phyloP scores from a whole-genome alignment of 2,888 invertebrate species.

The Carterocephalus palaemon region DNA sequence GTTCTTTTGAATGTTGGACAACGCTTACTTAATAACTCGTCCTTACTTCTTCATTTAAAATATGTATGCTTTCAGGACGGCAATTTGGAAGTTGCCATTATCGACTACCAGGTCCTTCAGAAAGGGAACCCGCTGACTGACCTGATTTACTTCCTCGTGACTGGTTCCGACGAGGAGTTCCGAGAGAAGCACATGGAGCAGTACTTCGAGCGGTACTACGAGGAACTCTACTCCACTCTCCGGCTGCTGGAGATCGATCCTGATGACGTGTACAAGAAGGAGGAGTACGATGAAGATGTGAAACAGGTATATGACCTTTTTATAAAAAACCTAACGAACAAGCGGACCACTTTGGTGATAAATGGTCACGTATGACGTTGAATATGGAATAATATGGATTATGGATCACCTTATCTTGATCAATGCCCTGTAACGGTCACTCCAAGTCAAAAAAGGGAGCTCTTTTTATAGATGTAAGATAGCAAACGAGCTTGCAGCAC shows the following conservation, averaged over 20 bases:
- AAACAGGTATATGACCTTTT: slow-evolving; percentile 34
- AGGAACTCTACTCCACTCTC: slow-evolving; percentile 33
- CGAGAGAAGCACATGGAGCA: slow-evolving; percentile 33
- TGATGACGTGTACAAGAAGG: slow-evolving; percentile 33
- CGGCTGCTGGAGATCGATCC: slow-evolving; percentile 33
- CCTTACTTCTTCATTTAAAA: no score
- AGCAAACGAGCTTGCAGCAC: no score
- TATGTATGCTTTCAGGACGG: slow-evolving; percentile 42
- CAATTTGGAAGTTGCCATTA: slow-evolving; percentile 29
- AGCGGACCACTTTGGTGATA: no score
- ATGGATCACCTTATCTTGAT: no score
- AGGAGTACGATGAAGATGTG: slow-evolving; percentile 39
- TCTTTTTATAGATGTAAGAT: no score
- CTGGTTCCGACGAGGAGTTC: slow-evolving; percentile 41
- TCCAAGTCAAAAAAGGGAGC: no score
- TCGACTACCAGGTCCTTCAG: slow-evolving; percentile 40
- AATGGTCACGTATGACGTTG: no score
- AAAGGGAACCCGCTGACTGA: slow-evolving; percentile 32
- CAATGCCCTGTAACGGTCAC: no score
- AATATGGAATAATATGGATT: no score
- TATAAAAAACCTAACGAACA: background rate
- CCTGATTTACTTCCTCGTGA: slow-evolving; percentile 40
- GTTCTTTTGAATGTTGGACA: background rate
- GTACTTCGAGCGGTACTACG: slow-evolving; percentile 39
- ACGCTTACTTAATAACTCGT: no score